Percentiles rank a stretch among this genome's conserved stretches.
These are phyloP conservation scores for Catharus bicknelli DNA, from an alignment of 2,113 vertebrate genomes.

Conservation along the genomic window DNA sequence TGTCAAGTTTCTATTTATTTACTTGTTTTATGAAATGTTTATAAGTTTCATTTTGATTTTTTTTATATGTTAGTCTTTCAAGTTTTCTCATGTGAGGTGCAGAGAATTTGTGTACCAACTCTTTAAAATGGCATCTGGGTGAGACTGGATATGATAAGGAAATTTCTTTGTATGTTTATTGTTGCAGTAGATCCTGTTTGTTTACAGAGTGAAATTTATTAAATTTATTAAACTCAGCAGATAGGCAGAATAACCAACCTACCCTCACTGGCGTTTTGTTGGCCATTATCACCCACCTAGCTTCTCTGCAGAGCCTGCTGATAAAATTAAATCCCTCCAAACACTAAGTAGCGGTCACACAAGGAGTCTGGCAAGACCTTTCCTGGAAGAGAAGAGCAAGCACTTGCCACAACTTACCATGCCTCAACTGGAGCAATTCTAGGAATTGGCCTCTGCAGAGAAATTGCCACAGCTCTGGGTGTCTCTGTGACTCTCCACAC, in stretches of 20 bases:
- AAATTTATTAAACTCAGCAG: not conserved
- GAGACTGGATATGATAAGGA: not conserved
- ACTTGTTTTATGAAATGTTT: not conserved
- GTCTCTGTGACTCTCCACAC: not conserved
- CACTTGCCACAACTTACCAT: not conserved
- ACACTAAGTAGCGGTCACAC: not conserved
- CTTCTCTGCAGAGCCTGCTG: not conserved
- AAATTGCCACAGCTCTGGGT: not conserved
- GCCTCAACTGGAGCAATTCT: not conserved
- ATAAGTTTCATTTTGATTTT: not conserved
- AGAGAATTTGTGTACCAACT: not conserved
- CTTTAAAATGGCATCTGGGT: not conserved
- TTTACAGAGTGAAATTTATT: not conserved
- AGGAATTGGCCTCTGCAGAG: not conserved
- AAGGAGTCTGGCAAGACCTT: not conserved
- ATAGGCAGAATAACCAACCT: not conserved
- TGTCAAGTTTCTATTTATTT: slow-evolving; percentile 28
- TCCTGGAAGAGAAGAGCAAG: not conserved
- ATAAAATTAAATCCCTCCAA: not conserved
- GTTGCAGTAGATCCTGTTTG: not conserved
- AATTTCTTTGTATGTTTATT: not conserved
- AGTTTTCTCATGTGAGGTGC: not conserved
- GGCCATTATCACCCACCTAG: not conserved
- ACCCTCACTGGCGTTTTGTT: not conserved
- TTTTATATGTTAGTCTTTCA: not conserved